A percentile compares a stretch with the other conserved stretches of the same genome.
These are phyloP conservation scores for Matsumurasca onukii DNA, from an alignment of 1,140 invertebrate species.

Conservation along the genomic window DNA sequence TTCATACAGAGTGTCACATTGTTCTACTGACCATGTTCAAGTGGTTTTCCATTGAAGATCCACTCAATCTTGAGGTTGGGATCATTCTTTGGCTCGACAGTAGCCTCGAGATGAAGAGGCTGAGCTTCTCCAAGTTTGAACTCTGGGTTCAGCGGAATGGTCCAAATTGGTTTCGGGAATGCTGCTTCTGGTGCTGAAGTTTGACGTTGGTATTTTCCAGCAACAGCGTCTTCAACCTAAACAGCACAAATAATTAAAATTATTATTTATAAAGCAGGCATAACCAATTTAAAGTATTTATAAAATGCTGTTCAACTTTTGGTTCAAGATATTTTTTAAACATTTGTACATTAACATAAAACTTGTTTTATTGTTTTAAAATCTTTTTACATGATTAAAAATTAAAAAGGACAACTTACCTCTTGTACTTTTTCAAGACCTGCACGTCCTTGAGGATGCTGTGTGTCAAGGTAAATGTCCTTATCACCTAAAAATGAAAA, in stretches of 20 bases:
- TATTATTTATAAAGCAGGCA: no score
- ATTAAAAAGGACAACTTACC: no score
- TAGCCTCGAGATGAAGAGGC: constrained; percentile 87
- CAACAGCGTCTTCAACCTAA: constrained; percentile 77
- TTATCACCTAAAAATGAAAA: constrained; percentile 57
- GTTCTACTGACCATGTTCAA: constrained; percentile 73
- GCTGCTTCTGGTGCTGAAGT: constrained; percentile 66
- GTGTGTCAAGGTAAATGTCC: constrained; percentile 80
- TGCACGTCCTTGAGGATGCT: constrained; percentile 85
- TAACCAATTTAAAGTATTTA: no score
- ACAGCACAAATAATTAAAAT: no score
- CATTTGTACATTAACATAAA: no score
- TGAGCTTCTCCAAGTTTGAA: constrained; percentile 88
- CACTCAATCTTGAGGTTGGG: constrained; percentile 93
- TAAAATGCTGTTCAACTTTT: no score
- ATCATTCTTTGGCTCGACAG: constrained; percentile 95
- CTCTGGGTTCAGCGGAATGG: constrained; percentile 75
- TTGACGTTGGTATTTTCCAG: constrained; percentile 66
- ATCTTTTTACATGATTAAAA: no score
- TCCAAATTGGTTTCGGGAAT: constrained; percentile 87
- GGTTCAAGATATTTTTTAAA: no score
- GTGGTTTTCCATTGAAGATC: constrained; percentile 89
- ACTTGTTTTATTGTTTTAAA: no score
- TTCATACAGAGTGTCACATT: no score
- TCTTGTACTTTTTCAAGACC: constrained; percentile 74